Evolutionary conservation across 2,797 vertebrate genomes (phyloP).

Genomic region (Helostoma temminkii): DNA sequence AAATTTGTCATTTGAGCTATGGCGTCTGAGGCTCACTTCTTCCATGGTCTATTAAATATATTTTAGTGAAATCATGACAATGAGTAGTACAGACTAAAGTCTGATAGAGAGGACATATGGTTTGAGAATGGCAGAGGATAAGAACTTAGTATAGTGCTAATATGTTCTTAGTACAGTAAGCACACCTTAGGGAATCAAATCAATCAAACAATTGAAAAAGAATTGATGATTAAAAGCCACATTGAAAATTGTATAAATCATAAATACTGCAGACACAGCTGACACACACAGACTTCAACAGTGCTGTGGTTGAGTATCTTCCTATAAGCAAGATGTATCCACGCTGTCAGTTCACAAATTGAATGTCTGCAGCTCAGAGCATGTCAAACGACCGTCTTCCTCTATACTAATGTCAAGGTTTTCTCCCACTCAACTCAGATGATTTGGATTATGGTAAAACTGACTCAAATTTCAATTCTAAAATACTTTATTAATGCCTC

Average conservation of each 20-base stretch:
- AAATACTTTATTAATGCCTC: too few relatives aligned
- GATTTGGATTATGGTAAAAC: too few relatives aligned
- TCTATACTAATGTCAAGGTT: constrained; percentile 36
- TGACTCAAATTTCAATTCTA: too few relatives aligned
- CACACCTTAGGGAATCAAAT: constrained; percentile 36
- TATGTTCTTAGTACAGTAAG: constrained; percentile 33
- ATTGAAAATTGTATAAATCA: constrained; percentile 31
- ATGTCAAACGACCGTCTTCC: constrained; percentile 45
- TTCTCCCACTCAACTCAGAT: constrained; percentile 50
- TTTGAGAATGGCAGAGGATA: too few relatives aligned
- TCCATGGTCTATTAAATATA: constrained; percentile 68
- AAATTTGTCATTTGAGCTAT: constrained; percentile 68
- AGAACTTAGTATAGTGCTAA: too few relatives aligned
- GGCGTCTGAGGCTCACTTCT: constrained; percentile 53
- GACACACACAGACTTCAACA: constrained; percentile 16
- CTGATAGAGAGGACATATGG: constrained; percentile 58
- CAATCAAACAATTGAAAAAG: constrained; percentile 43
- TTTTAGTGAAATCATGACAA: constrained; percentile 69
- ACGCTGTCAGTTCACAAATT: constrained; percentile 56
- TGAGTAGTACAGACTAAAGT: constrained; percentile 59
- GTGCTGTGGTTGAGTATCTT: constrained; percentile 48
- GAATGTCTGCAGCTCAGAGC: constrained; percentile 53
- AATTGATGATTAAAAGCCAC: constrained; percentile 36
- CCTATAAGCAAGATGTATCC: constrained; percentile 48
- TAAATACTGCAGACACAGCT: constrained; percentile 38